Evolutionary conservation across 92 coral and sea anemone genomes (phyloP).

Genomic region (Siderastrea radians): DNA sequence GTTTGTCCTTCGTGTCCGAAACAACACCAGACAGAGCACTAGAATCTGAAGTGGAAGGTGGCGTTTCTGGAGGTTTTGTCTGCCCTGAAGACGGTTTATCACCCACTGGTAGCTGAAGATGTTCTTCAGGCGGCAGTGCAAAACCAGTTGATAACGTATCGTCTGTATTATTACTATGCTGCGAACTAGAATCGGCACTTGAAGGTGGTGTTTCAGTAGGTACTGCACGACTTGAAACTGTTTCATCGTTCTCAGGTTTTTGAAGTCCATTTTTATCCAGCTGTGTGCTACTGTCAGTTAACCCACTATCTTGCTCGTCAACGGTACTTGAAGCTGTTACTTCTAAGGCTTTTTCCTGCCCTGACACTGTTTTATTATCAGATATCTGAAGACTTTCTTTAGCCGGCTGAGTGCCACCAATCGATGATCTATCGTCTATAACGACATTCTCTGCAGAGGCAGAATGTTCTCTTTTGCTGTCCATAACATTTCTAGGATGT

Average conservation of each 20-base stretch:
- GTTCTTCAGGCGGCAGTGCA: not conserved
- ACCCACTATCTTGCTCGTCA: too few relatives aligned
- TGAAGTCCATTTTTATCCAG: not conserved
- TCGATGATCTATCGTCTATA: not conserved
- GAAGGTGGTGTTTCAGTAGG: not conserved
- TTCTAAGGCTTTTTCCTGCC: not conserved
- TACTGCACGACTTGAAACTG: not conserved
- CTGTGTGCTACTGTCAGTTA: not conserved
- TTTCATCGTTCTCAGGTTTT: not conserved
- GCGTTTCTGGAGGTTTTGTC: not conserved
- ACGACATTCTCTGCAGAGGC: not conserved
- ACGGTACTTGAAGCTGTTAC: not conserved
- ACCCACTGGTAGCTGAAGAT: not conserved
- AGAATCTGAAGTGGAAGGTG: not conserved
- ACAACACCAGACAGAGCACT: not conserved
- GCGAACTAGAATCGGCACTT: not conserved
- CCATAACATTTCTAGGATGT: not conserved
- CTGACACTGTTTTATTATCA: not conserved
- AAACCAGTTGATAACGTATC: too few relatives aligned
- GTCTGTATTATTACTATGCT: not conserved
- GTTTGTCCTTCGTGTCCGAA: not conserved
- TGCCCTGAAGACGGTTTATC: not conserved
- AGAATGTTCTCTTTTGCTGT: not conserved
- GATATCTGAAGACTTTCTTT: not conserved
- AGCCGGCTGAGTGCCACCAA: not conserved